Base-by-base conservation (phyloP, 2,113 vertebrate species). In the Psettodes erumei region DNA sequence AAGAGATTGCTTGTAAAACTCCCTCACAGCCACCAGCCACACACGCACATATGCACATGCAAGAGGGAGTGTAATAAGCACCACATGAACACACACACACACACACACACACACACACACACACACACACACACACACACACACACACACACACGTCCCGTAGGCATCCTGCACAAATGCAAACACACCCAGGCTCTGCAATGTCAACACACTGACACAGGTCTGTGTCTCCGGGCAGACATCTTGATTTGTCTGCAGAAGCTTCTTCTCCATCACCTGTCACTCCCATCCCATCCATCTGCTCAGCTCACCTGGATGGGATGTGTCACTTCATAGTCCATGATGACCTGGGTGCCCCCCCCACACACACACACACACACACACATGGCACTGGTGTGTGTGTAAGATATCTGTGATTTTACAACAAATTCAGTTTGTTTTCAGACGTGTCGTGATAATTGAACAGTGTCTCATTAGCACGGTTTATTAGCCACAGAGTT, bases 1-100 rank as follows among this genome's bases (percentile, higher is more conserved):
- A 91, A 91, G 89, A 89, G 88, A 91, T 92, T 89, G 64, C 83
- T 86, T 85, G 86, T 93, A 86, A 93, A 93, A 69, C 43, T 75
- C 47, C 77, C 86, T 88, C 78, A 77, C 70, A 66, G 69, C 61
- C 82, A 81, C 75, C 85, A 61, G 76, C 56, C 64, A 74, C 61
- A 69, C 61, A 79, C 55, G 67, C 28, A 72, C 11, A 72, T 32
- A 74, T 45, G 47, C 50, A 45, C 61, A 55, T 50, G 51, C n/a
- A 66, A 21, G 25, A 35, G 32, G 54, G 28, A 23, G 25, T 21
- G 67, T 55, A 71, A 65, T 67, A 63, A 51, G 63, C 35, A 37
- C 32, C 80, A 81, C 38, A 53, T 45, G 56, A 19, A 66, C 38
- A 50, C 40, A 72, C 35, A 75, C 33, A 42, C 58, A 45, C 58